Evolutionary conservation across 2,797 vertebrate species (phyloP), one percentile per base, ranked within the genome.

Genomic region (Sternarchorhynchus goeldii): DNA sequence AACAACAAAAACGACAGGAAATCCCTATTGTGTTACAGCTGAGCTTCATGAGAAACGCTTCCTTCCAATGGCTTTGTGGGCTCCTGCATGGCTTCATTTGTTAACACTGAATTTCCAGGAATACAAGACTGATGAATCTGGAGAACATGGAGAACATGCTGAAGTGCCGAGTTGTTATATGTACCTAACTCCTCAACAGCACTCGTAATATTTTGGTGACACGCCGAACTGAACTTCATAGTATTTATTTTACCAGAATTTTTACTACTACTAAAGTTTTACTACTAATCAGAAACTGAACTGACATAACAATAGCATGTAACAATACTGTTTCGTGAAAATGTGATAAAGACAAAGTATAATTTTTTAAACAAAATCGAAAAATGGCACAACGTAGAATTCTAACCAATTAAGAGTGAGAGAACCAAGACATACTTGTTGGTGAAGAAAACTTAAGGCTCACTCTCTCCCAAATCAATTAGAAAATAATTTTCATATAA

Each of bases 21-120:
- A 65, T 59, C 64, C 29, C 79, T 67, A 81, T 85, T 85, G 81
- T 85, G 74, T 73, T 81, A 75, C 74, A 77, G 53, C 53, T 39
- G 21, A 56, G 53, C 68, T 64, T 69, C 29, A 73, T 34, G 29
- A 60, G 50, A 74, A 62, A 55, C 7, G 29, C 76, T 81, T 78
- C 76, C 74, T 83, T 81, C 77, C 67, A 75, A 21, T 77, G 10
- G 66, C 41, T 62, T 39, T 31, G 68, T 65, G 59, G 71, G 57
- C 31, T 56, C 17, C 31, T 68, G 59, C 39, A 70, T 32, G 56
- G 66, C 17, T 21, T 70, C 36, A 57, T 31, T 16, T 66, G 32
- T n/a, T 79, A 20, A 20, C 2, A n/a, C 39, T 56, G 0, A 32
- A 76, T 70, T 81, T 81, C 59, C 69, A 77, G 53, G 73, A 79